These are phyloP conservation scores for Nemapogon koenigi DNA, from an alignment of 2,888 invertebrate genomes.

Conservation along the genomic window DNA sequence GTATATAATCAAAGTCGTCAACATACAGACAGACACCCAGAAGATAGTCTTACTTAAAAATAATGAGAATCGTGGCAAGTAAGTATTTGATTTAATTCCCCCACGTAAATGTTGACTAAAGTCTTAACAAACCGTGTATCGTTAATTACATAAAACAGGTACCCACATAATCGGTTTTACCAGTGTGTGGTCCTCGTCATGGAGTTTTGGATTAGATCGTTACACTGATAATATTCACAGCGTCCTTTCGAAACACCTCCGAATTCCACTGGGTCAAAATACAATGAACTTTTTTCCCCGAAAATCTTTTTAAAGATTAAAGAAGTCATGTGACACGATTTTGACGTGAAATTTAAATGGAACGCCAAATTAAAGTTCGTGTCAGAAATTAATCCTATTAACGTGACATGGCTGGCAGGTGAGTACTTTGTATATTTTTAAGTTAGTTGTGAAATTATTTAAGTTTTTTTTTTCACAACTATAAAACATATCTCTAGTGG, in stretches of 20 bases:
- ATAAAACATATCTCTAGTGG: too few species aligned
- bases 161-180: slow-evolving; percentile 7
- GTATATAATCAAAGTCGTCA: too few species aligned
- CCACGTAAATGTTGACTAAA: too few species aligned
- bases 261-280: slow-evolving; percentile 24
- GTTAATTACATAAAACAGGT: slow-evolving; percentile 17
- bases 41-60: too few species aligned
- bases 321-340: too few species aligned
- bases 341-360: slow-evolving; percentile 6
- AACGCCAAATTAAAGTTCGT: slow-evolving; percentile 6
- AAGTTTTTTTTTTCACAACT: too few species aligned
- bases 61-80: too few species aligned
- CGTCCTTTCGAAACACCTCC: slow-evolving; percentile 22
- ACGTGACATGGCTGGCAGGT: slow-evolving; percentile 29
- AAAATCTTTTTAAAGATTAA: slow-evolving; percentile 10
- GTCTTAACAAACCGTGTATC: too few species aligned
- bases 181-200: slow-evolving; percentile 31
- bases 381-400: slow-evolving; percentile 42
- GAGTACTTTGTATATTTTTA: too few species aligned
- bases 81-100: too few species aligned
- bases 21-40: too few species aligned
- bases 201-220: slow-evolving; percentile 29
- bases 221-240: slow-evolving; percentile 23
- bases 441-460: too few species aligned
- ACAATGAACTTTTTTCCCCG: slow-evolving; percentile 14